Percentiles rank a stretch among this genome's conserved stretches.
phyloP scores from a whole-genome alignment of 1,140 invertebrate species.

The Tetragonula clypearis region DNA sequence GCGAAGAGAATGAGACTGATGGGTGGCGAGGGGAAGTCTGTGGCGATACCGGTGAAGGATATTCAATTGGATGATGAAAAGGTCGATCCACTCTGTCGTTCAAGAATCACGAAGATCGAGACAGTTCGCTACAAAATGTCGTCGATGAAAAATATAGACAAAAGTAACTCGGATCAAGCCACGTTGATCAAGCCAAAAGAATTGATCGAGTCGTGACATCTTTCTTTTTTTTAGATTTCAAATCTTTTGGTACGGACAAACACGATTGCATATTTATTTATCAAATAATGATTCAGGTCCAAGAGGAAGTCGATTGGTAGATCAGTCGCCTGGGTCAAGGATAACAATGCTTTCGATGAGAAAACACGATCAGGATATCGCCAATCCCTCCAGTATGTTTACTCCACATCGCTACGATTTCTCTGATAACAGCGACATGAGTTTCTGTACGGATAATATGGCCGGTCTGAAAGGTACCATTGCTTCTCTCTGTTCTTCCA shows the following conservation, averaged over 20 bases:
- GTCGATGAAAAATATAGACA: not conserved
- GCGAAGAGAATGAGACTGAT: constrained; percentile 38
- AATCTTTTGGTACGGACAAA: not conserved
- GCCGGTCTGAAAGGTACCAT: not conserved
- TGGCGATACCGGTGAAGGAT: not conserved
- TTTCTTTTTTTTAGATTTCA: not conserved
- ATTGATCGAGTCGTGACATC: not conserved
- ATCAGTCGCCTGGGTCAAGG: not conserved
- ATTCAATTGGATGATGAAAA: not conserved
- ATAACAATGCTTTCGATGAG: not conserved
- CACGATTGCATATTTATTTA: not conserved
- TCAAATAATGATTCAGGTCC: not conserved
- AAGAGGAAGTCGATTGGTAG: not conserved
- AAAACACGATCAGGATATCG: not conserved
- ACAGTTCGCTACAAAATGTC: constrained; percentile 26
- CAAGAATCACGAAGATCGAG: constrained; percentile 33
- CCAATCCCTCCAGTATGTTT: constrained; percentile 11
- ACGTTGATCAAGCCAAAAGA: not conserved
- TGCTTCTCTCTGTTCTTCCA: not conserved
- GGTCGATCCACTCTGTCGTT: not conserved
- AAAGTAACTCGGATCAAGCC: not conserved
- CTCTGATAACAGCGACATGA: constrained; percentile 37
- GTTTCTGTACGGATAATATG: constrained; percentile 1
- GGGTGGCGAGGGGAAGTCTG: not conserved
- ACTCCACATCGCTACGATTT: constrained; percentile 15